A percentile compares a stretch with the other conserved stretches of the same genome.
phyloP scores from a whole-genome alignment of 1,140 invertebrate species.

The Drosophila navojoa region DNA sequence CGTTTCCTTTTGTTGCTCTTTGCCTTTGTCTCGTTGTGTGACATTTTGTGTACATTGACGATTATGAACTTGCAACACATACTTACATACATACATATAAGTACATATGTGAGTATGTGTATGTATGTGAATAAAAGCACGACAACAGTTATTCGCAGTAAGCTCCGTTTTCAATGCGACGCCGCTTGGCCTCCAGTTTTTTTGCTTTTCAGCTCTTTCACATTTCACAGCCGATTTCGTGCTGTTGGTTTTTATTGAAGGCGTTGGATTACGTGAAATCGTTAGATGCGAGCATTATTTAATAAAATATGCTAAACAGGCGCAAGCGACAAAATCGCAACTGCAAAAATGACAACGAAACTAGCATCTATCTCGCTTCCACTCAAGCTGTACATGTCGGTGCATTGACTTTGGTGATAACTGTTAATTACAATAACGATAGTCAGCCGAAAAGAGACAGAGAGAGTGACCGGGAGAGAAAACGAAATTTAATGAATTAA shows the following conservation, averaged over 20 bases:
- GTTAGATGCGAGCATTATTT: slow-evolving; percentile 68
- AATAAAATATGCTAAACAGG: slow-evolving; percentile 75
- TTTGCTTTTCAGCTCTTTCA: slow-evolving; percentile 28
- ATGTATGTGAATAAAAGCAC: slow-evolving; percentile 54
- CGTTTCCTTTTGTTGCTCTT: slow-evolving; percentile 5
- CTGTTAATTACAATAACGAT: slow-evolving; percentile 47
- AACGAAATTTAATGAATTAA: background rate
- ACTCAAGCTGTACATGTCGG: slow-evolving; percentile 27
- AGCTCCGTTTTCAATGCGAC: slow-evolving; percentile 29
- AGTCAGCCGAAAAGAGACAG: slow-evolving; percentile 5
- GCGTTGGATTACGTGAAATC: slow-evolving; percentile 63
- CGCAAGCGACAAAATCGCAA: slow-evolving; percentile 43
- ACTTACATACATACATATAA: background rate
- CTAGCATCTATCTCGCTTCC: slow-evolving; percentile 11
- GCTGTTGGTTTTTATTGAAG: slow-evolving; percentile 21
- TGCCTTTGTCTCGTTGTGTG: slow-evolving; percentile 28
- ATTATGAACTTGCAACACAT: slow-evolving; percentile 6
- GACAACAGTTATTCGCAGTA: slow-evolving; percentile 43
- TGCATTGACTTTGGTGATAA: slow-evolving; percentile 53
- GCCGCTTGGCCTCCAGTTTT: slow-evolving; percentile 26
- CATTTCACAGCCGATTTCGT: slow-evolving; percentile 48
- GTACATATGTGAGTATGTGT: no score
- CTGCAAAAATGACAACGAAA: slow-evolving; percentile 29
- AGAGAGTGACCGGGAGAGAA: background rate
- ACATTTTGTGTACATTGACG: slow-evolving; percentile 23